Base-by-base conservation (phyloP, 2,113 vertebrate genomes). In the Heteronetta atricapilla region DNA sequence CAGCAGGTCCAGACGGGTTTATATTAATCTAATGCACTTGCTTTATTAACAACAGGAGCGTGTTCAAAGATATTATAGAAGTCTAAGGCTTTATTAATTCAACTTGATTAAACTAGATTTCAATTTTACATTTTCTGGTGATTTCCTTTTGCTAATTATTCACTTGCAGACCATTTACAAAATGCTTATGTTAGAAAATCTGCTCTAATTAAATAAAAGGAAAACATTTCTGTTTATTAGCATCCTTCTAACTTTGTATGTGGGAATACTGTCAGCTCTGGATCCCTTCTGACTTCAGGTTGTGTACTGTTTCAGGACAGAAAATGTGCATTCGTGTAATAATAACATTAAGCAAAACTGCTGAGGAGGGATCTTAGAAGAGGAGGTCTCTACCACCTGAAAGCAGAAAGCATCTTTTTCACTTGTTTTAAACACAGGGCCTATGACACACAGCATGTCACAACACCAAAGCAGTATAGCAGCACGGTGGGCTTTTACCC, bases 151-250 rank as follows among this genome's bases (percentile, higher is more conserved):
- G 80, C 56, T 86, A 86, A 93, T 90, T 78, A 77, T 19, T 63
- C 75, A 80, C 31, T 19, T 83, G 72, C 26, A 94, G 56, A 77
- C 68, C 1, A 1, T 56, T 90, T 60, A 76, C 10, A 74, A 86
- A 74, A 70, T 22, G 26, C 17, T 83, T 59, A 42, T 12, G 28
- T 38, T 28, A 74, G n/a, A 28, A 90, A 36, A 77, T 38, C 33
- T 56, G 33, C 52, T 86, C 55, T 88, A 95, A 86, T 94, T 66
- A 82, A 95, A 80, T 76, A 70, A 74, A 91, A 89, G 55, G n/a
- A 79, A 93, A 69, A 58, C 5, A 33, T 11, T 70, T 70, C 25
- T 86, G 12, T 89, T 94, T 73, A 82, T 93, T 89, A 91, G 34
- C 63, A 2, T n/a, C 46, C 50, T 81, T 74, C 46, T 86, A 56